phyloP scores from a whole-genome alignment of 1,140 invertebrate species.

The Piezodorus guildinii region DNA sequence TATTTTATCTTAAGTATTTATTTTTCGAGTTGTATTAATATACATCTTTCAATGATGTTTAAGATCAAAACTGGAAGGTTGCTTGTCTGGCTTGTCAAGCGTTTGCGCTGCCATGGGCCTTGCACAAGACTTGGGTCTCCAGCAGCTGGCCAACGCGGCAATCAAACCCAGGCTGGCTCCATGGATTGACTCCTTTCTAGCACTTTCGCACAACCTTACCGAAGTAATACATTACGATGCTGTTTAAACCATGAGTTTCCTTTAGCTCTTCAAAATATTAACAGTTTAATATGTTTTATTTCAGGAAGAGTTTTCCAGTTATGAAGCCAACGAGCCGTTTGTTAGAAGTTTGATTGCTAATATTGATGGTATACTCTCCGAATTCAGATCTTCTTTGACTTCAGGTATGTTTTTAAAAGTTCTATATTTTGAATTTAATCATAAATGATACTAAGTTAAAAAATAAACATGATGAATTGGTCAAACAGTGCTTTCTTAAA shows the following conservation, averaged over 20 bases:
- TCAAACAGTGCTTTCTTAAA: too few species aligned
- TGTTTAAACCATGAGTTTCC: neutral
- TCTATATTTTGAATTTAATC: too few species aligned
- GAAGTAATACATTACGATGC: constrained; percentile 44
- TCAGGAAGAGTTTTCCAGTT: constrained; percentile 71
- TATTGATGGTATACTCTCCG: constrained; percentile 64
- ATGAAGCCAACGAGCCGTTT: constrained; percentile 87
- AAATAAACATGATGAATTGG: too few species aligned
- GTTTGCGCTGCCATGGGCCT: constrained; percentile 63
- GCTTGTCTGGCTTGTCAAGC: constrained; percentile 59
- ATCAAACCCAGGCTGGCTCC: constrained; percentile 79
- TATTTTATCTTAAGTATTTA: too few species aligned
- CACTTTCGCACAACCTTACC: constrained; percentile 64
- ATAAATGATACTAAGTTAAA: too few species aligned
- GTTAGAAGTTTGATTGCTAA: constrained; percentile 74
- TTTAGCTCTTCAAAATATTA: neutral
- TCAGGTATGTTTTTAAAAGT: constrained; percentile 30
- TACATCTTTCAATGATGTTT: neutral
- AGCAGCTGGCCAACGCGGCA: constrained; percentile 66
- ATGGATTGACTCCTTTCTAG: constrained; percentile 71
- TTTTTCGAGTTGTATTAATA: too few species aligned
- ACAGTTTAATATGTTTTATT: constrained; percentile 23
- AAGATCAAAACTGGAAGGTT: constrained; percentile 57
- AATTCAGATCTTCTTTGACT: constrained; percentile 68
- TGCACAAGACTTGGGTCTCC: constrained; percentile 72